These are phyloP conservation scores for Toxotes jaculatrix DNA, from an alignment of 2,113 vertebrate species.

Conservation along the genomic window DNA sequence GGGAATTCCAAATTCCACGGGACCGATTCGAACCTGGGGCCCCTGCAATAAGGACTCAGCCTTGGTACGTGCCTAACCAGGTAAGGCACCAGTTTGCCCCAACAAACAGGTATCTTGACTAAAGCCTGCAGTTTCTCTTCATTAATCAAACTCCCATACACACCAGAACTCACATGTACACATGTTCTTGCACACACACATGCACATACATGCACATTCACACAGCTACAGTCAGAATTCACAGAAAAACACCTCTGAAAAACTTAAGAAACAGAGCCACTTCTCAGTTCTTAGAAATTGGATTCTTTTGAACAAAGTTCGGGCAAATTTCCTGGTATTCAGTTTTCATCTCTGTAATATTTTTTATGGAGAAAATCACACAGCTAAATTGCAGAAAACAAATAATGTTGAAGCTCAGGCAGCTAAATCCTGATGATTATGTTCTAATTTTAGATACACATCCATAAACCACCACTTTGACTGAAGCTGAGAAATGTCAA, in stretches of 20 bases:
- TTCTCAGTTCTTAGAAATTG: not conserved
- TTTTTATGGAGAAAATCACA: not conserved
- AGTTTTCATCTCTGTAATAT: not conserved
- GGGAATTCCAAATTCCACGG: no score
- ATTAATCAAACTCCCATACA: not conserved
- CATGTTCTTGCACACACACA: not conserved
- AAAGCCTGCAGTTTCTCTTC: no score
- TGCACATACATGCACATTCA: not conserved
- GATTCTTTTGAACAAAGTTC: not conserved
- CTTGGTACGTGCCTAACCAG: no score
- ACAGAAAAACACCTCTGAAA: not conserved
- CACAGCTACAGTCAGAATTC: not conserved
- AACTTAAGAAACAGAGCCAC: not conserved
- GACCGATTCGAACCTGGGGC: no score
- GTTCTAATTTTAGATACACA: not conserved
- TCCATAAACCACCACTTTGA: not conserved
- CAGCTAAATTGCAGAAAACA: not conserved
- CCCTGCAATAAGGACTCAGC: no score
- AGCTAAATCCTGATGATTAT: not conserved
- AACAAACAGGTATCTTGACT: no score
- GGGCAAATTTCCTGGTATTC: not conserved
- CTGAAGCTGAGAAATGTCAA: not conserved
- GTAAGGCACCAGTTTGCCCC: no score
- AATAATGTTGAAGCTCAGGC: not conserved
- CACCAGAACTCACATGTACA: not conserved